phyloP scores from a whole-genome alignment of 2,888 invertebrate genomes.

The Agrochola lota region DNA sequence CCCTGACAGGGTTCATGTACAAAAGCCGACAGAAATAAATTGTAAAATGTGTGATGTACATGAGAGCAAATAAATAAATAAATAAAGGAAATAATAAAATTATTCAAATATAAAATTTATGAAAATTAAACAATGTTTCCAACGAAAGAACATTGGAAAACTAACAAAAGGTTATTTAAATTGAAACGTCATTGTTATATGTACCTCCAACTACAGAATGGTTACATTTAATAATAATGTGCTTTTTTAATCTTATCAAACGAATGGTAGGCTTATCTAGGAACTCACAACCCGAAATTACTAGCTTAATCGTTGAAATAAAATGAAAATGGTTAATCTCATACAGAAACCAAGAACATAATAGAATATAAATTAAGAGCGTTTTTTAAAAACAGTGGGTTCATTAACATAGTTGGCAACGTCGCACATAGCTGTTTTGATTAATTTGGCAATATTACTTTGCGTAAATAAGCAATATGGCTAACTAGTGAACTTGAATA shows the following conservation, averaged over 20 bases:
- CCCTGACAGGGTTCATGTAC: no score
- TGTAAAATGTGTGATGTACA: no score
- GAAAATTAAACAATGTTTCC: not conserved
- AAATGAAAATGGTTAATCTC: constrained; percentile 1
- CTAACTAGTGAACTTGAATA: no score
- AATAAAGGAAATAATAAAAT: not conserved
- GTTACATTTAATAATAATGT: constrained; percentile 10
- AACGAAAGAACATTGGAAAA: not conserved
- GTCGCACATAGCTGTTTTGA: no score
- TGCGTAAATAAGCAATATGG: no score
- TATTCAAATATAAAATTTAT: not conserved
- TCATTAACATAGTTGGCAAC: no score
- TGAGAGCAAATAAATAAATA: no score
- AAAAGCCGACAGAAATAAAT: no score
- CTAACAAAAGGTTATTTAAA: constrained; percentile 12
- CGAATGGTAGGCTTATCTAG: constrained; percentile 29
- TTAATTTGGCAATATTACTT: no score
- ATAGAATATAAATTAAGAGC: no score
- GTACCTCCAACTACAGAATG: constrained; percentile 16
- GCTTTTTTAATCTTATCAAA: constrained; percentile 33
- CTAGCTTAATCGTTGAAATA: not conserved
- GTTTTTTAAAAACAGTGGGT: no score
- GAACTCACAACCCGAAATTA: not conserved
- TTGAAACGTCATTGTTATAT: constrained; percentile 3
- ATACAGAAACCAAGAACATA: not conserved